phyloP scores from a whole-genome alignment of 1,140 invertebrate species.

The Drosophila quadrilineata region DNA sequence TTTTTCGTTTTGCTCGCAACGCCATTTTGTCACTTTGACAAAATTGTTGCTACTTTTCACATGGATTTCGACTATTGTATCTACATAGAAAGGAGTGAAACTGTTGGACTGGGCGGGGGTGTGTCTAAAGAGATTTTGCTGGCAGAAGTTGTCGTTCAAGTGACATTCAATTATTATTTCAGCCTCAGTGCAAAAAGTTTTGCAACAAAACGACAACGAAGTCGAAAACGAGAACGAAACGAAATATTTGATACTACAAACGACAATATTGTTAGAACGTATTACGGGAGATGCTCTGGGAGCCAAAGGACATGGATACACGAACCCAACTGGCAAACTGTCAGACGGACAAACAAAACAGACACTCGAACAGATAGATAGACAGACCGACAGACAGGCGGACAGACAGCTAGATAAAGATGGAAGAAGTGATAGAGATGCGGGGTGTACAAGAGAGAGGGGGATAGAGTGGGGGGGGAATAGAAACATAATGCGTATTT shows the following conservation, averaged over 20 bases:
- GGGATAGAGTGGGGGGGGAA: neutral
- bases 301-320: constrained; percentile 21
- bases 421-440: neutral
- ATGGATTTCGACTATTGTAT: no score
- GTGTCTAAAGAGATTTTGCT: neutral
- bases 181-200: constrained; percentile 65
- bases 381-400: constrained; percentile 6
- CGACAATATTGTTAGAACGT: constrained; percentile 75
- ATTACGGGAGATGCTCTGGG: constrained; percentile 47
- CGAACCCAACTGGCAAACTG: neutral
- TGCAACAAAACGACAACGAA: no score
- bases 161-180: constrained; percentile 80
- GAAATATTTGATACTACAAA: constrained; percentile 33
- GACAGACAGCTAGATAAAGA: constrained; percentile 1
- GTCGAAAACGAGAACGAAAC: no score
- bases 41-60: constrained; percentile 67
- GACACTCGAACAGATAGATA: constrained; percentile 10
- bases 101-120: neutral
- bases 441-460: neutral
- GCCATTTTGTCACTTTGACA: constrained; percentile 76
- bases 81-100: neutral
- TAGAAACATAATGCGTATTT: constrained; percentile 65
- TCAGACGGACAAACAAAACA: constrained; percentile 2
- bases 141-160: constrained; percentile 70
- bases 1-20: constrained; percentile 49